These are phyloP conservation scores for Lasioglossum baleicum DNA, from an alignment of 1,140 invertebrate species.

Conservation along the genomic window DNA sequence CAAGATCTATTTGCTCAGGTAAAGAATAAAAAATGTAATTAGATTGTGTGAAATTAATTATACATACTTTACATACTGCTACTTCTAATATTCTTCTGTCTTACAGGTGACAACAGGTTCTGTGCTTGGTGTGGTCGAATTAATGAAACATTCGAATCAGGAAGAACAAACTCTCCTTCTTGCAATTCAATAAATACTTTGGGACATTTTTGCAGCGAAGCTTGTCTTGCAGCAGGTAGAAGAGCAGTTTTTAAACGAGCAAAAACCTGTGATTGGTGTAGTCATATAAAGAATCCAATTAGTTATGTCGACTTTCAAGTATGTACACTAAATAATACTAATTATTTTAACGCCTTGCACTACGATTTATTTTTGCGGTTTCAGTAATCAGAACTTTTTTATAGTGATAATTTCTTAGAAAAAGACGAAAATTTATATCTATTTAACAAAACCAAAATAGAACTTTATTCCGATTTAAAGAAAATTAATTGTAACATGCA, in stretches of 20 bases:
- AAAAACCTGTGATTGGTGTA: slow-evolving; percentile 96
- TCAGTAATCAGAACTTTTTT: too few species aligned
- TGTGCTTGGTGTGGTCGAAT: slow-evolving; percentile 72
- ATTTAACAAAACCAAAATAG: too few species aligned
- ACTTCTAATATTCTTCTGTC: background rate
- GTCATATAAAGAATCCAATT: slow-evolving; percentile 93
- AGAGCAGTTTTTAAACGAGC: slow-evolving; percentile 93
- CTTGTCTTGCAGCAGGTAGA: slow-evolving; percentile 93
- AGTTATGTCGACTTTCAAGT: slow-evolving; percentile 93
- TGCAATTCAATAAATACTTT: slow-evolving; percentile 60
- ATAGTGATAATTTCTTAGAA: too few species aligned
- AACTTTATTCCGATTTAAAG: too few species aligned
- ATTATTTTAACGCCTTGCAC: background rate
- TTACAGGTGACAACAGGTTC: slow-evolving; percentile 62
- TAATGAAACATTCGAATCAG: slow-evolving; percentile 66
- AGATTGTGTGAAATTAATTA: background rate
- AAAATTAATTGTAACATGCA: too few species aligned
- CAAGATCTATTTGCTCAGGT: slow-evolving; percentile 69
- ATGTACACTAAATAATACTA: background rate
- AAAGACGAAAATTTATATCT: too few species aligned
- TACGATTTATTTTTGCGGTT: too few species aligned
- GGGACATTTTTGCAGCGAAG: slow-evolving; percentile 86
- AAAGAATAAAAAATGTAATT: slow-evolving; percentile 5
- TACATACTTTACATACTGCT: too few species aligned
- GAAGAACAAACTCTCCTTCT: slow-evolving; percentile 56